Evolutionary conservation across 2,113 vertebrate genomes (phyloP).

Genomic region (Passer domesticus): DNA sequence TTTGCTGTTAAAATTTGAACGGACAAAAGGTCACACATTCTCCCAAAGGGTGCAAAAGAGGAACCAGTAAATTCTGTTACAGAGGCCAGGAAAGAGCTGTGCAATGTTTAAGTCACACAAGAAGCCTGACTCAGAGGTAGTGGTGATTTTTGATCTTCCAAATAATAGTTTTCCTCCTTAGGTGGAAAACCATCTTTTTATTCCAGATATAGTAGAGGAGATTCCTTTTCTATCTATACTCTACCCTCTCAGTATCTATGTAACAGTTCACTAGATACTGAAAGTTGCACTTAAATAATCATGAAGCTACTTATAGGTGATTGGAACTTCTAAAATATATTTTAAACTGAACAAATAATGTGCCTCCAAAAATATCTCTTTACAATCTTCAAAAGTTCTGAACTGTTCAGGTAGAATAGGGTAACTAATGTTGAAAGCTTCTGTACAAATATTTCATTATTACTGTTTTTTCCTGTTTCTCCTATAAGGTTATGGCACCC

Average conservation of each 20-base stretch:
- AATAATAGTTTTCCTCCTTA: neutral
- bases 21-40: neutral
- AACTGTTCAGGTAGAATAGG: neutral
- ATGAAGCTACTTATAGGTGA: neutral
- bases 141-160: neutral
- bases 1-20: neutral
- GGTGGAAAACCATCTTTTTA: neutral
- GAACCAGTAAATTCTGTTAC: neutral
- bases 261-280: neutral
- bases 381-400: neutral
- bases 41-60: neutral
- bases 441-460: neutral
- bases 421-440: neutral
- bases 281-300: neutral
- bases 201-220: neutral
- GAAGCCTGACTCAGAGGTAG: neutral
- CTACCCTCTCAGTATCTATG: neutral
- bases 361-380: neutral
- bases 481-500: neutral
- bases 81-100: neutral
- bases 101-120: neutral
- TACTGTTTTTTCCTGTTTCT: constrained; percentile 4
- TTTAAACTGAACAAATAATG: neutral
- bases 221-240: neutral
- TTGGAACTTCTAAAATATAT: neutral